Evolutionary conservation across 2,888 invertebrate genomes (phyloP), one percentile per base, ranked within the genome.

Genomic region (Andricus quercusramuli): DNA sequence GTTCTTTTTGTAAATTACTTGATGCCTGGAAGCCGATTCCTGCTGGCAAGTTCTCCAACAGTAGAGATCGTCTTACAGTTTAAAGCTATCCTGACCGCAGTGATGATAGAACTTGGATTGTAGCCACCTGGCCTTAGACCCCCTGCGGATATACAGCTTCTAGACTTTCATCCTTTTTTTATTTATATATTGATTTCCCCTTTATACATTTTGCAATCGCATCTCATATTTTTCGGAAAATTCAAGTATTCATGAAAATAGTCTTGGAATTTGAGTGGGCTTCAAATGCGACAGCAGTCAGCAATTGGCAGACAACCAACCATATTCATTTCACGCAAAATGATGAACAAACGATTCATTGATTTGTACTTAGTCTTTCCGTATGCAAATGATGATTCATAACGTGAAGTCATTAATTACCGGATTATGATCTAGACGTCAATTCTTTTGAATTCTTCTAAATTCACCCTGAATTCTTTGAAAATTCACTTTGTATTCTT

Each of bases 81-180:
- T 74, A 74, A 74, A 74, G 74, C 32, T 56, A 74, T 74, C 74
- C 56, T 74, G 74, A 74, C 74, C 59, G 56, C 74, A 74, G n/a
- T 74, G 74, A 74, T 74, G 74, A 74, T 74, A 74, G 74, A 74
- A 74, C 56, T 74, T 74, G 74, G 74, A 74, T 74, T 74, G 74
- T 56, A 74, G 56, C 74, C 74, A 74, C 56, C 56, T 74, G 74
- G 74, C 74, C 74, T 74, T 74, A 51, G 74, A 74, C 56, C 74
- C 56, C 56, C 32, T 74, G 74, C 32, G 29, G 74, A 13, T 74
- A 32, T 56, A 51, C 29, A 74, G 51, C 74, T 74, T 74, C 47
- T 67, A 67, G 56, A 56, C 32, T n/a, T 74, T 56, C 13, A 32
- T 51, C 29, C 25, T 64, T 64, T 47, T 37, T 74, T 51, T 32